Conservation (phyloP, 1,140 invertebrate genomes). For the Maconellicoccus hirsutus region DNA sequence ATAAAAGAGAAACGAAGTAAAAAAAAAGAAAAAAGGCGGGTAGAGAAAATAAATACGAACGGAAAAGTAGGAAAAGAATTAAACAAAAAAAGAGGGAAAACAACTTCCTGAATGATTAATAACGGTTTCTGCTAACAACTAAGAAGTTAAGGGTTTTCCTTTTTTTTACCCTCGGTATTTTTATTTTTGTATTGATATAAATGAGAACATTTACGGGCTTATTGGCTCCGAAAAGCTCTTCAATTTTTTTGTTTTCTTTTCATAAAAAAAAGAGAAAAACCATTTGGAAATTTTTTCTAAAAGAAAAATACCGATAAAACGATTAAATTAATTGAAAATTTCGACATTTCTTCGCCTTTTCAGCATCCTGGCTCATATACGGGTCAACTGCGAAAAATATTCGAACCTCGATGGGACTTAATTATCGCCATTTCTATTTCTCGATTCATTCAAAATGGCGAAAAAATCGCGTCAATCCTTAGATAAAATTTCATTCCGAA, state of each 20-base stretch:
- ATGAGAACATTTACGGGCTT: conserved; percentile 22
- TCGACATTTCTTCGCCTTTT: background rate
- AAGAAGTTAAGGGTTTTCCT: conserved; percentile 18
- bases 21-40: background rate
- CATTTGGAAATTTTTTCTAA: background rate
- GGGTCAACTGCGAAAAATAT: too few species aligned
- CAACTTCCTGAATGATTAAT: conserved; percentile 21
- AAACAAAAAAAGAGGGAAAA: conserved; percentile 21
- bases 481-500: background rate
- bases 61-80: conserved; percentile 15
- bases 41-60: conserved; percentile 5
- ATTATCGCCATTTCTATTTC: too few species aligned
- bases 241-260: conserved; percentile 20
- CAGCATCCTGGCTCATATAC: too few species aligned
- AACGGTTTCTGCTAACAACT: conserved; percentile 21
- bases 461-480: background rate
- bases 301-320: background rate
- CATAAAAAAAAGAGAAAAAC: background rate
- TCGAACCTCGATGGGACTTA: too few species aligned
- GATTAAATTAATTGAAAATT: background rate
- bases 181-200: conserved; percentile 21
- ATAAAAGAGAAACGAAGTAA: conserved; percentile 10
- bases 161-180: conserved; percentile 11
- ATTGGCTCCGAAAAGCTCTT: conserved; percentile 18
- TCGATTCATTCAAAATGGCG: too few species aligned